These are phyloP conservation scores for Lindbergichthys nudifrons DNA, from an alignment of 2,797 vertebrate genomes.

Conservation along the genomic window DNA sequence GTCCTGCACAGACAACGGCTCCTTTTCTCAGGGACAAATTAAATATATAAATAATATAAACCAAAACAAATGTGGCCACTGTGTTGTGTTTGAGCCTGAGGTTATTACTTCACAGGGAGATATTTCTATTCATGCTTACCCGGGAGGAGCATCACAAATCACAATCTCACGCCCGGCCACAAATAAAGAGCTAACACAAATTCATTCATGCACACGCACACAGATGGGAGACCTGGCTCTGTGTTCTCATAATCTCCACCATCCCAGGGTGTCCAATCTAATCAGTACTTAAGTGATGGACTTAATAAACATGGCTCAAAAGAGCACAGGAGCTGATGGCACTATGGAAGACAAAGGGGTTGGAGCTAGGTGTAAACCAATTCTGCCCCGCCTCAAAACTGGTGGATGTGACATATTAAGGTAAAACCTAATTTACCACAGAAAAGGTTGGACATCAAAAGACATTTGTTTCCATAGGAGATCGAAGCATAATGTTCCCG, in stretches of 20 bases:
- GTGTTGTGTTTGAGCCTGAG: slow-evolving; percentile 63
- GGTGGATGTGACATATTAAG: slow-evolving; percentile 27
- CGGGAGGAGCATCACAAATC: slow-evolving; percentile 65
- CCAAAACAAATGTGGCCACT: slow-evolving; percentile 64
- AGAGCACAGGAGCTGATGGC: slow-evolving; percentile 11
- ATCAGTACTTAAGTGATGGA: slow-evolving; percentile 73
- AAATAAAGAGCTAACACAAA: slow-evolving; percentile 54
- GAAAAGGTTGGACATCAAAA: neutral
- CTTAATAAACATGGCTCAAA: slow-evolving; percentile 59
- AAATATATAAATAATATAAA: slow-evolving; percentile 67
- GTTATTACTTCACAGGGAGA: slow-evolving; percentile 64
- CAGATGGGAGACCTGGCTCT: slow-evolving; percentile 39
- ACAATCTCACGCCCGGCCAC: slow-evolving; percentile 44
- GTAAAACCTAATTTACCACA: slow-evolving; percentile 8
- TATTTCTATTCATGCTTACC: slow-evolving; percentile 64
- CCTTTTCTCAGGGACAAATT: slow-evolving; percentile 51
- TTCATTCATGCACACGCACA: slow-evolving; percentile 58
- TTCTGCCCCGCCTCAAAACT: neutral
- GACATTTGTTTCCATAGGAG: neutral
- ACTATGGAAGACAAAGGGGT: slow-evolving; percentile 13
- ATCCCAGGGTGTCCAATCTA: slow-evolving; percentile 55
- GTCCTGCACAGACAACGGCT: slow-evolving; percentile 62
- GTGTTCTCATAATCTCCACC: slow-evolving; percentile 34
- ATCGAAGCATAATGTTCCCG: neutral
- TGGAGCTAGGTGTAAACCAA: neutral